A percentile compares a stretch with the other conserved stretches of the same genome.
phyloP scores from a whole-genome alignment of 2,113 vertebrate genomes.

The Phyllostomus discolor region DNA sequence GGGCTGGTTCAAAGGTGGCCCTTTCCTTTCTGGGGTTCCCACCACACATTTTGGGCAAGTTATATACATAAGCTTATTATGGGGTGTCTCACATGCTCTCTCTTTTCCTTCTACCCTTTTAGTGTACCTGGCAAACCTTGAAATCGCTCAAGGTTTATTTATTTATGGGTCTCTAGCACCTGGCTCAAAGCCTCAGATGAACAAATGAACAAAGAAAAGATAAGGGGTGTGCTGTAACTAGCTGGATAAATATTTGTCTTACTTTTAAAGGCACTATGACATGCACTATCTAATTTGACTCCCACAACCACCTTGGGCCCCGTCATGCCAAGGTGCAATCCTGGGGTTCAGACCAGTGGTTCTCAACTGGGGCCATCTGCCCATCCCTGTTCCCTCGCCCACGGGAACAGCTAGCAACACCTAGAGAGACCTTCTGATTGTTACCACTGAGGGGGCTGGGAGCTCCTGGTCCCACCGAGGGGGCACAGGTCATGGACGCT shows the following conservation, averaged over 20 bases:
- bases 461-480: neutral
- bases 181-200: neutral
- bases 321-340: neutral
- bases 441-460: neutral
- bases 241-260: neutral
- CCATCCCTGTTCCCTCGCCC: fast-evolving
- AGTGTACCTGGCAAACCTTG: neutral
- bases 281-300: neutral
- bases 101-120: neutral
- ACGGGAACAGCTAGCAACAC: neutral
- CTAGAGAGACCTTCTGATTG: neutral
- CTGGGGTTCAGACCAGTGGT: neutral
- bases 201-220: neutral
- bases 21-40: neutral
- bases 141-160: neutral
- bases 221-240: neutral
- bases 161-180: neutral
- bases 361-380: neutral
- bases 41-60: neutral
- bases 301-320: neutral
- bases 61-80: neutral
- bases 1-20: neutral
- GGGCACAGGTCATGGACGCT: neutral
- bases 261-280: neutral
- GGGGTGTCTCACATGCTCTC: neutral